These are phyloP conservation scores for Anas flavirostris DNA, from an alignment of 2,797 vertebrate genomes.

Conservation along the genomic window DNA sequence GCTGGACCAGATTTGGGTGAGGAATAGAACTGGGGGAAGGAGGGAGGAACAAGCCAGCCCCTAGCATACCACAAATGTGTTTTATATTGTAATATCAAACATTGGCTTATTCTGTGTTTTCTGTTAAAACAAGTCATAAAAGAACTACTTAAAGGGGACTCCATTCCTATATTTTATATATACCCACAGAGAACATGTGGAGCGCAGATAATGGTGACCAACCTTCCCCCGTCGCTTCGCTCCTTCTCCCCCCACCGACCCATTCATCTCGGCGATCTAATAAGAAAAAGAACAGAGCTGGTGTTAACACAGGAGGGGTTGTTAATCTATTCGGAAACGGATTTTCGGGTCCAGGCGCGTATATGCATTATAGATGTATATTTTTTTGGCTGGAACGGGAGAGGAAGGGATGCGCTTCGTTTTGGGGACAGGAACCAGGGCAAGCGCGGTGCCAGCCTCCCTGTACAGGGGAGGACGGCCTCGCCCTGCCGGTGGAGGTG, in stretches of 20 bases:
- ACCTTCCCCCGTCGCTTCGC: neutral
- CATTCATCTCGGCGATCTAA: slow-evolving; percentile 67
- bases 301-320: slow-evolving; percentile 63
- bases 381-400: neutral
- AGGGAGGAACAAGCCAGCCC: slow-evolving; percentile 52
- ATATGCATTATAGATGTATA: neutral
- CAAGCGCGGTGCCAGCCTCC: neutral
- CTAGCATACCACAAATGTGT: slow-evolving; percentile 68
- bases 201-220: slow-evolving; percentile 52
- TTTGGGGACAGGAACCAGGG: neutral
- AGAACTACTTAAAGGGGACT: slow-evolving; percentile 63
- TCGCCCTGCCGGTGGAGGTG: neutral
- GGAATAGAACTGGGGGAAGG: neutral
- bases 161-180: slow-evolving; percentile 57
- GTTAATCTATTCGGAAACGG: slow-evolving; percentile 52
- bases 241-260: neutral
- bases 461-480: neutral
- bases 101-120: slow-evolving; percentile 69
- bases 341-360: neutral
- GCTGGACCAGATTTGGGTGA: slow-evolving; percentile 12
- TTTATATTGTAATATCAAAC: slow-evolving; percentile 72
- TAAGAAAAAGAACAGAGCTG: slow-evolving; percentile 67
- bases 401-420: neutral
- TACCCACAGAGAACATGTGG: slow-evolving; percentile 66
- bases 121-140: slow-evolving; percentile 73